A percentile compares a stretch with the other conserved stretches of the same genome.
phyloP scores from a whole-genome alignment of 2,888 invertebrate species.

The Tethea ocularis region DNA sequence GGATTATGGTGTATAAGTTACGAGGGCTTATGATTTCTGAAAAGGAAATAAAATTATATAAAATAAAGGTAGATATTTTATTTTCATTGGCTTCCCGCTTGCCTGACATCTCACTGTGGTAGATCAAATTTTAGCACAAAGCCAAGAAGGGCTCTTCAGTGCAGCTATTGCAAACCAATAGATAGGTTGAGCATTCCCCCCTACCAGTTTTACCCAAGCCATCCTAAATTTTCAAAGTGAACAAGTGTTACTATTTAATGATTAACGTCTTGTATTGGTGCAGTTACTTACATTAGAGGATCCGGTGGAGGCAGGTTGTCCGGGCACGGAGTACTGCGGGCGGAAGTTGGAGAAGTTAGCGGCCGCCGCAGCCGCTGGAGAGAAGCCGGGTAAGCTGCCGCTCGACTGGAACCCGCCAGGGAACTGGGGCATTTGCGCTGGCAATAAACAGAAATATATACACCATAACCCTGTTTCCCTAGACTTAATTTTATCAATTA shows the following conservation, averaged over 20 bases:
- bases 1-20: constrained; percentile 58
- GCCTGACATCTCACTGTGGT: no score
- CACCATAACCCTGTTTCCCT: background rate
- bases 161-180: no score
- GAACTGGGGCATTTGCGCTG: constrained; percentile 93
- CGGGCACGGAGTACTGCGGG: constrained; percentile 90
- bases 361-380: constrained; percentile 87
- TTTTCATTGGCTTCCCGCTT: background rate
- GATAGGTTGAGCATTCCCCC: no score
- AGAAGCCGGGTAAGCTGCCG: constrained; percentile 87
- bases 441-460: constrained; percentile 23
- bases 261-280: no score
- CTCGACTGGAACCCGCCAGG: constrained; percentile 91
- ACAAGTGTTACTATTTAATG: no score
- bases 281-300: constrained; percentile 63
- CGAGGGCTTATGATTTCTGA: constrained; percentile 76
- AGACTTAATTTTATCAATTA: no score
- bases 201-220: no score
- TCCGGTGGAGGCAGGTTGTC: constrained; percentile 71
- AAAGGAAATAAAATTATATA: constrained; percentile 36
- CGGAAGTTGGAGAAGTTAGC: constrained; percentile 95
- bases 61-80: background rate
- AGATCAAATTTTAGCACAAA: no score
- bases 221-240: no score
- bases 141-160: no score